Percentiles rank a stretch among this genome's conserved stretches.
phyloP scores from a whole-genome alignment of 2,113 vertebrate genomes.

The Microtus richardsoni region DNA sequence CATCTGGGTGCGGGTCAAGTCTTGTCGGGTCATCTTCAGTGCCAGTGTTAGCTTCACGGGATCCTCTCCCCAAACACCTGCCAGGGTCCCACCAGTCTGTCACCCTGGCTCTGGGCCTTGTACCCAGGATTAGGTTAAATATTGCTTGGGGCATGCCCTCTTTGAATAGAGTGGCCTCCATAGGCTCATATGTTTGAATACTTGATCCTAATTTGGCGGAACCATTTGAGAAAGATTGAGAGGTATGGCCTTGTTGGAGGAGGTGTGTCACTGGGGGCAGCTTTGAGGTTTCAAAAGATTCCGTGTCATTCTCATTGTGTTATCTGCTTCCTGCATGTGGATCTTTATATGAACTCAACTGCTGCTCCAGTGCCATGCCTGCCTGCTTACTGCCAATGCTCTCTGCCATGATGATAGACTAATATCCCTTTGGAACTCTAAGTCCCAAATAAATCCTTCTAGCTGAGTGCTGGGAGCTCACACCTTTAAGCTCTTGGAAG shows the following conservation, averaged over 20 bases:
- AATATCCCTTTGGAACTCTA: background rate
- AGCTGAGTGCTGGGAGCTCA: background rate
- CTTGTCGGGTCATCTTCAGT: constrained; percentile 87
- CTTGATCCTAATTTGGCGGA: background rate
- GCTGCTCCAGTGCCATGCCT: background rate
- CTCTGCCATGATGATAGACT: background rate
- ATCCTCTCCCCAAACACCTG: constrained; percentile 85
- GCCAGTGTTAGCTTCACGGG: constrained; percentile 87
- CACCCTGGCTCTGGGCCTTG: background rate
- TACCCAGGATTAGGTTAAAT: background rate
- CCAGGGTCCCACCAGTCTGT: background rate
- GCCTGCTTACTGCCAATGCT: background rate
- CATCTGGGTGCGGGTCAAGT: constrained; percentile 89
- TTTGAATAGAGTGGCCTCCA: background rate
- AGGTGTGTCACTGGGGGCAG: background rate
- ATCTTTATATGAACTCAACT: background rate
- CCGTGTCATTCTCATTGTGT: background rate
- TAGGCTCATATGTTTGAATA: background rate
- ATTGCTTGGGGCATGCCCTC: background rate
- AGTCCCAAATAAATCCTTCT: background rate
- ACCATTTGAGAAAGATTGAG: background rate
- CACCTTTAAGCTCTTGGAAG: background rate
- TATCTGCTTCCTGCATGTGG: background rate
- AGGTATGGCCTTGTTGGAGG: background rate
- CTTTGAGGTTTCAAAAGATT: background rate